Conservation (phyloP, 2,113 vertebrate genomes). For the Harpagus bidentatus region DNA sequence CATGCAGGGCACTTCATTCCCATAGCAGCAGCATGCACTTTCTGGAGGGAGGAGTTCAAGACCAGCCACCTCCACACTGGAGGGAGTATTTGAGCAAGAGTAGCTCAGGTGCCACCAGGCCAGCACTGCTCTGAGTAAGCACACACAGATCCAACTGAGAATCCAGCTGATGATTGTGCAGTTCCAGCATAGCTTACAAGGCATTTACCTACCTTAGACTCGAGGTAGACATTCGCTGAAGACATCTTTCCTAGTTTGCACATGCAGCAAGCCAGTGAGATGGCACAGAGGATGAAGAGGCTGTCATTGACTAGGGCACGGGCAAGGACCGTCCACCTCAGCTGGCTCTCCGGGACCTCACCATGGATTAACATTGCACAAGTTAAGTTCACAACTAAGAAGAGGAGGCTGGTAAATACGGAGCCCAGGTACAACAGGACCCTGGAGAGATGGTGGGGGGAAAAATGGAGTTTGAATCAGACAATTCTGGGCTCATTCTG, state of each 20-base stretch:
- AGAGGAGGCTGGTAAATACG: constrained; percentile 83
- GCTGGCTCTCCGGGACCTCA: constrained; percentile 71
- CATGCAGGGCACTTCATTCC: background rate
- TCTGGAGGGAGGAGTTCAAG: background rate
- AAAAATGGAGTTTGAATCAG: accelerated
- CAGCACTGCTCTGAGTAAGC: background rate
- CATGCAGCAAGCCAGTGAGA: constrained; percentile 89
- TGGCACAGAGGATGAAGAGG: constrained; percentile 91
- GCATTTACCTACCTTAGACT: constrained; percentile 85
- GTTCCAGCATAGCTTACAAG: background rate
- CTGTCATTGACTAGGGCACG: constrained; percentile 90
- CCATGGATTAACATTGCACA: constrained; percentile 86
- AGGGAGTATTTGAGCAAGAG: background rate
- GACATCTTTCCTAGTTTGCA: constrained; percentile 95
- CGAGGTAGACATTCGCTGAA: constrained; percentile 96
- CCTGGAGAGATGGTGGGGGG: constrained; percentile 55
- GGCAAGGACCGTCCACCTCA: constrained; percentile 82
- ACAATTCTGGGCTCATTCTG: background rate
- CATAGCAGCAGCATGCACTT: background rate
- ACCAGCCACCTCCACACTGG: background rate
- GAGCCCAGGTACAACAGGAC: constrained; percentile 85
- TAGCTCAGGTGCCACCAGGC: background rate
- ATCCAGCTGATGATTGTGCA: background rate
- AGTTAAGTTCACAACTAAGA: constrained; percentile 91
- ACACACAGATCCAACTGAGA: background rate